Evolutionary conservation across 2,113 vertebrate species (phyloP).

Genomic region (Cromileptes altivelis): DNA sequence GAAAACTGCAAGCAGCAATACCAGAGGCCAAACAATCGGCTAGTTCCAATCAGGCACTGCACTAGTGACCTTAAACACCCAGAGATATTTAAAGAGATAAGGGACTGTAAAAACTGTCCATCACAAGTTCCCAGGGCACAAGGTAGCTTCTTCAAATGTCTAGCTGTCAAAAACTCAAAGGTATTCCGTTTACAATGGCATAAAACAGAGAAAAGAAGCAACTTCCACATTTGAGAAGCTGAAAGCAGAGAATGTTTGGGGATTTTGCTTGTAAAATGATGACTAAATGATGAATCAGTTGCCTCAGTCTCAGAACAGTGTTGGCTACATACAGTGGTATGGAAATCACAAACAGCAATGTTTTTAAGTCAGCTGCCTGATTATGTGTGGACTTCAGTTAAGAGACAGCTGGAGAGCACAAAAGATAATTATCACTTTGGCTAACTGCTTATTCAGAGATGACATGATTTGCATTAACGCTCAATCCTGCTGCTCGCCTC

Average conservation of each 20-base stretch:
- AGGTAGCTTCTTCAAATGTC: neutral
- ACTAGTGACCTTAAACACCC: neutral
- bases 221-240: neutral
- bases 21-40: too few relatives aligned
- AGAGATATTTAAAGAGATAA: neutral
- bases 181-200: neutral
- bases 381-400: neutral
- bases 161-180: neutral
- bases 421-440: conserved; percentile 17
- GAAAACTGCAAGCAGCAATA: too few relatives aligned
- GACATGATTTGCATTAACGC: conserved; percentile 1
- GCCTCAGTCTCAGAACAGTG: neutral
- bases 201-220: neutral
- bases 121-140: too few relatives aligned
- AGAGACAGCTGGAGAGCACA: conserved; percentile 26
- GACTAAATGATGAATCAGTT: neutral
- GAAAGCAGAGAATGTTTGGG: neutral
- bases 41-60: too few relatives aligned
- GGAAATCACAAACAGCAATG: conserved; percentile 11
- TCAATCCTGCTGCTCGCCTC: neutral
- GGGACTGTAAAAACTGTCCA: too few relatives aligned
- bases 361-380: conserved; percentile 16
- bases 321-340: neutral
- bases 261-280: neutral
- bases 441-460: conserved; percentile 29